These are phyloP conservation scores for Neotragus moschatus DNA, from an alignment of 2,113 vertebrate genomes.

Conservation along the genomic window DNA sequence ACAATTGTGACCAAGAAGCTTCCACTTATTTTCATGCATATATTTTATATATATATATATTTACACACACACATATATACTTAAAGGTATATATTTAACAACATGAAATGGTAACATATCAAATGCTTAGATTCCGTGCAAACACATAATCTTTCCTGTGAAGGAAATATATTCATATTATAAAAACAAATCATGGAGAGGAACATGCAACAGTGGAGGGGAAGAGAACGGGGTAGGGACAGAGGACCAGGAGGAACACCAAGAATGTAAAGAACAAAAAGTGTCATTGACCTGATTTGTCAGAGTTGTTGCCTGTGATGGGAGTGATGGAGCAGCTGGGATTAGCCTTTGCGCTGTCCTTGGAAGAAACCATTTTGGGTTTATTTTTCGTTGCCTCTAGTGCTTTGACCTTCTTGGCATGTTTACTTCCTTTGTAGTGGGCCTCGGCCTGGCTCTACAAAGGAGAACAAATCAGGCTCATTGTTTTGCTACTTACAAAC, in stretches of 20 bases:
- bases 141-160: constrained; percentile 51
- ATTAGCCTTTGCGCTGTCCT: constrained; percentile 88
- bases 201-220: constrained; percentile 57
- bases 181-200: constrained; percentile 62
- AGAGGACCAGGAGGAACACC: constrained; percentile 42
- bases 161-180: constrained; percentile 64
- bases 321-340: constrained; percentile 81
- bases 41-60: constrained; percentile 20
- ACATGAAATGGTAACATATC: constrained; percentile 58
- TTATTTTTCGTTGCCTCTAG: constrained; percentile 96
- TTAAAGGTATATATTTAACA: constrained; percentile 58
- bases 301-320: constrained; percentile 83
- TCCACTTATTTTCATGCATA: constrained; percentile 38
- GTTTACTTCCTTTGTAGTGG: constrained; percentile 99
- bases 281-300: constrained; percentile 91
- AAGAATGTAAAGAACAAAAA: constrained; percentile 81
- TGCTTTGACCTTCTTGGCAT: constrained; percentile 99
- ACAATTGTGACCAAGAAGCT: background rate
- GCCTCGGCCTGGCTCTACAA: constrained; percentile 98
- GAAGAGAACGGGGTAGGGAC: constrained; percentile 27
- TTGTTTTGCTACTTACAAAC: constrained; percentile 78
- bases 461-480: constrained; percentile 94
- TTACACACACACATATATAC: constrained; percentile 30
- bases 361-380: constrained; percentile 87
- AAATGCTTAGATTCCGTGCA: constrained; percentile 53